Evolutionary conservation across 2,888 invertebrate genomes (phyloP).

Genomic region (Schizotus pectinicornis): DNA sequence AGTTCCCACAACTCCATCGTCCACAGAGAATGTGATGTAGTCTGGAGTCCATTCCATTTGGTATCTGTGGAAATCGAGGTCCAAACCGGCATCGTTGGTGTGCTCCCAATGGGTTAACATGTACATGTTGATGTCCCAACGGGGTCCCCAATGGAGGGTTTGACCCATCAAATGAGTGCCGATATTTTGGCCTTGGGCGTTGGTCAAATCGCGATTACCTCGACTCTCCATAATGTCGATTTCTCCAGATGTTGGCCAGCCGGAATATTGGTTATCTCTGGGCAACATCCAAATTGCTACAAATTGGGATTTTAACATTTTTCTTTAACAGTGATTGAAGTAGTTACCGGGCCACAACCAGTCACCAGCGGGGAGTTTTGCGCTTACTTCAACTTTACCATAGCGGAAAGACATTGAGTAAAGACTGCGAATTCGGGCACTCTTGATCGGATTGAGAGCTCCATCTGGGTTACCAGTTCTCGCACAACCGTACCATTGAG

Average conservation of each 20-base stretch:
- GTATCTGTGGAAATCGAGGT: slow-evolving; percentile 68
- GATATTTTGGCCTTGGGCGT: slow-evolving; percentile 50
- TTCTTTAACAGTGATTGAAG: no score
- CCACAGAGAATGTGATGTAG: slow-evolving; percentile 60
- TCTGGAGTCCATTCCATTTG: slow-evolving; percentile 70
- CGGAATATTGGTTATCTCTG: slow-evolving; percentile 66
- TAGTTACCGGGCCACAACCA: slow-evolving; percentile 66
- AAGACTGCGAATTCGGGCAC: slow-evolving; percentile 67
- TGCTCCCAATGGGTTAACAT: slow-evolving; percentile 60
- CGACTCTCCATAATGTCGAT: slow-evolving; percentile 73
- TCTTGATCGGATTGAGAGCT: slow-evolving; percentile 68
- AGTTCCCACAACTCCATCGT: slow-evolving; percentile 61
- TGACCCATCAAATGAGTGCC: slow-evolving; percentile 66
- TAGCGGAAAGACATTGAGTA: slow-evolving; percentile 69
- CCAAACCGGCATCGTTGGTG: slow-evolving; percentile 57
- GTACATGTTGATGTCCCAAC: slow-evolving; percentile 62
- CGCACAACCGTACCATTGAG: slow-evolving; percentile 65
- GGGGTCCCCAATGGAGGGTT: slow-evolving; percentile 73
- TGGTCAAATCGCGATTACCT: slow-evolving; percentile 62
- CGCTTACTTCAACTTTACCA: slow-evolving; percentile 68
- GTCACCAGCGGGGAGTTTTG: slow-evolving; percentile 72
- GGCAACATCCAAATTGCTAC: slow-evolving; percentile 74
- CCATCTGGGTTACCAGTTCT: slow-evolving; percentile 51
- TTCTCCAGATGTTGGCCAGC: slow-evolving; percentile 76
- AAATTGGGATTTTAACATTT: no score